Base-by-base conservation (phyloP, 2,113 vertebrate genomes). In the Turnix velox region DNA sequence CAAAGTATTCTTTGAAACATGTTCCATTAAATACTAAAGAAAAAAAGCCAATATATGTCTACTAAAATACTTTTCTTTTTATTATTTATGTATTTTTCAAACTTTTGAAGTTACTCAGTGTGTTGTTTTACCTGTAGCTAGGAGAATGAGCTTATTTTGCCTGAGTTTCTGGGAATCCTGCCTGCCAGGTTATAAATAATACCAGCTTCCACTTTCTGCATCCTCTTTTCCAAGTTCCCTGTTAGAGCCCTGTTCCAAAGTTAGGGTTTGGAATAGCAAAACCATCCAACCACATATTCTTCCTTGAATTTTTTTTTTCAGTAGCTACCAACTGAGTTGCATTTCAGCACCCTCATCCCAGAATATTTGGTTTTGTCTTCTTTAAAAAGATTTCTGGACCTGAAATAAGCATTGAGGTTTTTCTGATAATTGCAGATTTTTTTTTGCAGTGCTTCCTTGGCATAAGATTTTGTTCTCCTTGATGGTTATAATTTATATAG, bases 41-140 rank as follows among this genome's bases (percentile, higher is more conserved):
- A 91, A 84, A 79, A 95, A 95, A 83, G 43, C 67, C 87, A 94
- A 12, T 94, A 81, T 92, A 84, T 93, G 63, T 94, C 93, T 84
- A 68, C 84, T 82, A 72, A 84, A 90, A 74, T 84, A 83, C 24
- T 77, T 92, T 59, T 24, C 55, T 57, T 33, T 89, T 71, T 93
- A 71, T 79, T 93, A 74, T 94, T 80, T 90, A 62, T 93, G 16
- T 88, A 59, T 95, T 95, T 97, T 94, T 83, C 84, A 81, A 16
- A 68, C 18, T 85, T 87, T 51, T 72, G 0, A 84, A 74, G 54
- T 87, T 94, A 71, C 74, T 95, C 57, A n/a, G 92, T 94, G 66
- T 96, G 95, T 95, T 97, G 80, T 95, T 97, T 96, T 97, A 96
- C 95, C 90, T 95, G 92, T 76, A 97, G 55, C 87, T 88, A 75